A percentile compares a stretch with the other conserved stretches of the same genome.
phyloP scores from a whole-genome alignment of 2,113 vertebrate species.

The Seriola quinqueradiata region DNA sequence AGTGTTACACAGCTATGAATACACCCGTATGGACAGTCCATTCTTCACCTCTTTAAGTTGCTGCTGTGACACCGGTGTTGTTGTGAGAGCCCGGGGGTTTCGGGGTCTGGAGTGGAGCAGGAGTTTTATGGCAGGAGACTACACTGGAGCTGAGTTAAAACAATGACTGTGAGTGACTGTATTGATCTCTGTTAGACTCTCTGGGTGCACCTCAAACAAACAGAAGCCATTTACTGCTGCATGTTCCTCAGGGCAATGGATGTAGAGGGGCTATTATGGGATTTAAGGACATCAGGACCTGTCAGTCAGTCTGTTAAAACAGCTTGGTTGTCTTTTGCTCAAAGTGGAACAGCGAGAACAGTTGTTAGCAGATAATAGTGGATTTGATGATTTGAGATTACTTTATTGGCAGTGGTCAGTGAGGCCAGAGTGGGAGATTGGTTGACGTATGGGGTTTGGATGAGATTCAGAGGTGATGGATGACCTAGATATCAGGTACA shows the following conservation, averaged over 20 bases:
- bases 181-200: constrained; percentile 71
- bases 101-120: constrained; percentile 27
- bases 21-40: background rate
- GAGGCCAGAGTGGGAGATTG: constrained; percentile 16
- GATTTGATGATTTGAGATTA: constrained; percentile 52
- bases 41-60: constrained; percentile 27
- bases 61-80: constrained; percentile 38
- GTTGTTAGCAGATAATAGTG: constrained; percentile 52
- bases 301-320: constrained; percentile 71
- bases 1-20: background rate
- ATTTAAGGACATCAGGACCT: constrained; percentile 67
- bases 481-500: constrained; percentile 1
- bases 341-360: constrained; percentile 37
- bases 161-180: constrained; percentile 62
- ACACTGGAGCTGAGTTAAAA: constrained; percentile 57
- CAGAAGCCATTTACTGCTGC: constrained; percentile 66
- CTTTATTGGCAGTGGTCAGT: constrained; percentile 14
- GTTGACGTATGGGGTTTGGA: constrained; percentile 6
- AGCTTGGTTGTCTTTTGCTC: constrained; percentile 34
- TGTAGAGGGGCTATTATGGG: constrained; percentile 64
- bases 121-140: constrained; percentile 59
- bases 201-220: constrained; percentile 68
- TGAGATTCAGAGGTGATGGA: constrained; percentile 14
- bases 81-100: constrained; percentile 33
- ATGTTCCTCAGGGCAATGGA: constrained; percentile 66